Evolutionary conservation across 2,797 vertebrate species (phyloP), one percentile per base, ranked within the genome.

Genomic region (Danio choprae): DNA sequence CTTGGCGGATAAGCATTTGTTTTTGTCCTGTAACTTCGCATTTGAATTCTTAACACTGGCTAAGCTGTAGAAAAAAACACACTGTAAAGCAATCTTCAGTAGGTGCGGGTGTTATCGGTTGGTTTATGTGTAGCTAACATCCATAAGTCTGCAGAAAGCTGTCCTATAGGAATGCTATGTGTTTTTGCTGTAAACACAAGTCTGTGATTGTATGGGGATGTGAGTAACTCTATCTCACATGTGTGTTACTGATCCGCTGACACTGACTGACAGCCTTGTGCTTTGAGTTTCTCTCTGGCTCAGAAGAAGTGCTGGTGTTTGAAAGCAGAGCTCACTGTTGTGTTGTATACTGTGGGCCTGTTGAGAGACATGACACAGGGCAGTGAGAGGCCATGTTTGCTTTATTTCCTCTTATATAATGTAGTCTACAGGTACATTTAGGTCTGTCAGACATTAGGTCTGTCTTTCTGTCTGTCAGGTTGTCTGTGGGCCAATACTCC

Each of bases 191-290:
- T 81, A 83, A 86, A 85, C 75, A 81, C 44, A 58, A 58, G 22
- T 51, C 65, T 90, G 89, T 91, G 83, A 87, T 90, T 87, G 80
- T 83, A 82, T 81, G 79, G 89, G 76, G 8, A 83, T 56, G 82
- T 41, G 78, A 68, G 89, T 81, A 87, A 90, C 80, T 59, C 65
- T 82, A 91, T 83, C 82, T 70, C 4, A 46, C 48, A 29, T 67
- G 77, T 36, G 43, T 62, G 53, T 22, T 29, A 15, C 16, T 55
- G 53, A 75, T 69, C 46, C 9, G 13, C 46, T 79, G 81, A 83
- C 79, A 83, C 22, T 76, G 58, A 64, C 68, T 58, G 65, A 78
- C 69, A 72, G 68, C 41, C 46, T 40, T 81, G 71, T 43, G 73
- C 80, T 74, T 68, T 77, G 67, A 74, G 68, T 22, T 69, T 75